phyloP scores from a whole-genome alignment of 2,888 invertebrate genomes.

The Thereva unica region DNA sequence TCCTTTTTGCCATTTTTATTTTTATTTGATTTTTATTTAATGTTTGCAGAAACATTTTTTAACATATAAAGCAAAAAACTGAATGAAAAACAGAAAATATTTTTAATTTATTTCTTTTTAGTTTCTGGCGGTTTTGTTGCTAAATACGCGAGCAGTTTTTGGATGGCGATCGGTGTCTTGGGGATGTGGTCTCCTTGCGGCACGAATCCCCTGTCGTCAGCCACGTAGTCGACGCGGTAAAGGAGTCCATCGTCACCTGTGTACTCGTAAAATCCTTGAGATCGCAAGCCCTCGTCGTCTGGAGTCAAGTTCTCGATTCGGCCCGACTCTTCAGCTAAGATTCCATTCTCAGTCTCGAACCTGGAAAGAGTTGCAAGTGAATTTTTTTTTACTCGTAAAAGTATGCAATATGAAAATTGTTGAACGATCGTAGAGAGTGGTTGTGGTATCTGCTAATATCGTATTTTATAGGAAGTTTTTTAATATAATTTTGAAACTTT shows the following conservation, averaged over 20 bases:
- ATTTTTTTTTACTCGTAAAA: no score
- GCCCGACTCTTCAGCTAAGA: conserved; percentile 61
- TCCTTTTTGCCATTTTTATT: no score
- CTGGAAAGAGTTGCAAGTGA: conserved; percentile 48
- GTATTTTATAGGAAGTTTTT: no score
- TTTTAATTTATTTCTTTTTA: neutral
- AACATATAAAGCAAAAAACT: no score
- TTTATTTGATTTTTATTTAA: no score
- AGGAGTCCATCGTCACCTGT: conserved; percentile 65
- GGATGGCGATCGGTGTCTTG: conserved; percentile 66
- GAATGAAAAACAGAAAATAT: no score
- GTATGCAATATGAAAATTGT: no score
- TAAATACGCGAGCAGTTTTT: conserved; percentile 66
- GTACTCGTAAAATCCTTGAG: conserved; percentile 70
- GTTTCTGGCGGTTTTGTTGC: conserved; percentile 54
- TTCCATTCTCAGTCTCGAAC: conserved; percentile 64
- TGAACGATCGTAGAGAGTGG: no score
- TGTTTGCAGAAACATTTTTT: no score
- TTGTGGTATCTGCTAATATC: no score
- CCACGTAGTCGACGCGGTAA: conserved; percentile 62
- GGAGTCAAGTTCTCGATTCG: conserved; percentile 62
- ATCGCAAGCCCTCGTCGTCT: conserved; percentile 64
- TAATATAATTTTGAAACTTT: no score
- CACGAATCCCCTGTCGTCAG: conserved; percentile 63
- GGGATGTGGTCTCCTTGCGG: conserved; percentile 56